A percentile compares a stretch with the other conserved stretches of the same genome.
Conservation (phyloP, 92 coral and sea anemone species). For the Actinostola sp. region DNA sequence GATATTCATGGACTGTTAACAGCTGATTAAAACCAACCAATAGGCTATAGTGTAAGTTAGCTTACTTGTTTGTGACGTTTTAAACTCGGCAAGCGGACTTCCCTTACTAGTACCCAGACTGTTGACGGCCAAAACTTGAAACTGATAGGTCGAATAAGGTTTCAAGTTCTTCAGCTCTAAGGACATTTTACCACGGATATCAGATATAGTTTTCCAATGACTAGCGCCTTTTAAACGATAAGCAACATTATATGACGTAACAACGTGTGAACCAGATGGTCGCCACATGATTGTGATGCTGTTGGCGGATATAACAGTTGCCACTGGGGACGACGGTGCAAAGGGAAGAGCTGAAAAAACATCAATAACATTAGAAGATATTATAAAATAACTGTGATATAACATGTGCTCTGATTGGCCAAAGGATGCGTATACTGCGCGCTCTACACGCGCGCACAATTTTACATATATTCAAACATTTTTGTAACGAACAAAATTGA, state of each 20-base stretch:
- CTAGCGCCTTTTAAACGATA: slow-evolving; percentile 55
- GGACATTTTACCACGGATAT: slow-evolving; percentile 66
- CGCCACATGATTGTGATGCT: slow-evolving; percentile 82
- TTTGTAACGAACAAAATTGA: too few relatives aligned
- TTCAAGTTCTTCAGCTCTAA: slow-evolving; percentile 45
- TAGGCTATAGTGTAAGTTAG: not conserved
- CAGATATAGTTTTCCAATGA: slow-evolving; percentile 53
- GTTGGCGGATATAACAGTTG: slow-evolving; percentile 54
- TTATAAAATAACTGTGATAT: too few relatives aligned
- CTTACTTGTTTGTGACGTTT: slow-evolving; percentile 82
- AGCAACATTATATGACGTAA: slow-evolving; percentile 64
- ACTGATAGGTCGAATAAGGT: slow-evolving; percentile 74
- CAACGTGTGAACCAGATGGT: slow-evolving; percentile 61
- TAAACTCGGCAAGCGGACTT: slow-evolving; percentile 72
- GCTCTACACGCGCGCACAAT: too few relatives aligned
- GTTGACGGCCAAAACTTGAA: slow-evolving; percentile 81
- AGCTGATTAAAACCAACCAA: too few relatives aligned
- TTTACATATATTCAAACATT: too few relatives aligned
- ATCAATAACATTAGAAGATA: too few relatives aligned
- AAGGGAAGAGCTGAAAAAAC: slow-evolving; percentile 67
- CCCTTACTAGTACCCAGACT: slow-evolving; percentile 74
- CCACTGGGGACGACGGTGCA: slow-evolving; percentile 71
- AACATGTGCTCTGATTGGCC: too few relatives aligned
- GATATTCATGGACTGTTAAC: too few relatives aligned
- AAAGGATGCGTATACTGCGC: too few relatives aligned